Evolutionary conservation across 1,140 invertebrate species (phyloP).

Genomic region (Eurosta solidaginis): DNA sequence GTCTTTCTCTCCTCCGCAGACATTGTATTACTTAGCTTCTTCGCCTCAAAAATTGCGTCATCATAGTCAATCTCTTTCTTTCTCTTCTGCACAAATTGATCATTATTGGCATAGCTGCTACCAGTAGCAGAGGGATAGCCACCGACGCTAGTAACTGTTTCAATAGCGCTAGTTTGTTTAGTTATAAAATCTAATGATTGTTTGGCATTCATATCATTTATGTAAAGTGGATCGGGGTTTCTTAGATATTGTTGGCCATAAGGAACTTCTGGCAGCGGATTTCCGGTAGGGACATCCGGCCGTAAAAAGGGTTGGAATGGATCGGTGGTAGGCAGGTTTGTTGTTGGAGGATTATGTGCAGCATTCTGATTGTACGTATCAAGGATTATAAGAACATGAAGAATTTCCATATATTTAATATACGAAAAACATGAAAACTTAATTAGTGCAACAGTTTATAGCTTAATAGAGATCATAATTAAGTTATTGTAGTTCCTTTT

Average conservation of each 20-base stretch:
- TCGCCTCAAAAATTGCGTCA: neutral
- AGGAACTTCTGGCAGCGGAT: neutral
- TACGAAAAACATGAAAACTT: neutral
- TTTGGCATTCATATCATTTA: neutral
- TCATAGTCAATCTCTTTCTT: neutral
- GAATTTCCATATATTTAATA: neutral
- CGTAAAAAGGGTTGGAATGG: constrained; percentile 10
- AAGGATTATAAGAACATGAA: neutral
- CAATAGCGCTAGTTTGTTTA: neutral
- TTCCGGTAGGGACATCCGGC: neutral
- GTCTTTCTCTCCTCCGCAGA: constrained; percentile 64
- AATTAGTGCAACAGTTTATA: neutral
- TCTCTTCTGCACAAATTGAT: neutral
- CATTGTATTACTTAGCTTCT: neutral
- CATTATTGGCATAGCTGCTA: neutral
- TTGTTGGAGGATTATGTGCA: too few relatives aligned
- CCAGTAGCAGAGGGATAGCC: neutral
- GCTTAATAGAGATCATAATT: neutral
- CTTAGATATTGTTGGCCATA: constrained; percentile 5
- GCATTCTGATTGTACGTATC: constrained; percentile 8
- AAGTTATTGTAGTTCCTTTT: constrained; percentile 6
- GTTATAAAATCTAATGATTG: constrained; percentile 2
- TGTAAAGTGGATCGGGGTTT: neutral
- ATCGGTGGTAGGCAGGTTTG: neutral
- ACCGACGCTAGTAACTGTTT: too few relatives aligned